These are phyloP conservation scores for Stenolophus ochropezus DNA, from an alignment of 2,888 invertebrate genomes.

Conservation along the genomic window DNA sequence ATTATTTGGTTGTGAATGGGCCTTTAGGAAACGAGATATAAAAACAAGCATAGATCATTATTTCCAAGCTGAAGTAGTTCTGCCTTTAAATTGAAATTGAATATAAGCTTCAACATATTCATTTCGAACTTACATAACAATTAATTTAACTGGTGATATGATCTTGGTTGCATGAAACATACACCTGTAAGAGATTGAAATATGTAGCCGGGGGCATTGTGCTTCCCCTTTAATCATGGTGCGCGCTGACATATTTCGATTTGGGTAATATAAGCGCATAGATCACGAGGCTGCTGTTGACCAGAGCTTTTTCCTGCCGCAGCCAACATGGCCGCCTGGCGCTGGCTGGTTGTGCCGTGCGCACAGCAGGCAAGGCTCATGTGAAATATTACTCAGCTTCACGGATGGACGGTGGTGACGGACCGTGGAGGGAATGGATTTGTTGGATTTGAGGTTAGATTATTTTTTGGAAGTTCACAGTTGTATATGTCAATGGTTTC, in stretches of 20 bases:
- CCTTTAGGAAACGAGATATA: no score
- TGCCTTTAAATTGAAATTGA: no score
- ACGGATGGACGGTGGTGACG: slow-evolving; percentile 46
- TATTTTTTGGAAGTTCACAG: background rate
- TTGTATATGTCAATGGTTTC: background rate
- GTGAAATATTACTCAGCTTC: slow-evolving; percentile 45
- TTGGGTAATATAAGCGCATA: slow-evolving; percentile 52
- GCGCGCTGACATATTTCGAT: slow-evolving; percentile 51
- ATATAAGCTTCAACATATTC: background rate
- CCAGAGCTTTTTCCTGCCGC: slow-evolving; percentile 38
- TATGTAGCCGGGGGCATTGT: slow-evolving; percentile 5
- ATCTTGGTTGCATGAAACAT: no score
- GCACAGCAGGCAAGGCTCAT: background rate
- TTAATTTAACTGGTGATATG: no score
- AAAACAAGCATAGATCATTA: no score
- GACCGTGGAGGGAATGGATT: background rate
- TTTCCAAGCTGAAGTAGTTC: no score
- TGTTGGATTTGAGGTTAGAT: background rate
- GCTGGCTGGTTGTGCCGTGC: background rate
- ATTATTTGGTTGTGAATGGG: no score
- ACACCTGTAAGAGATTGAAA: slow-evolving; percentile 33
- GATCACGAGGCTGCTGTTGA: slow-evolving; percentile 36
- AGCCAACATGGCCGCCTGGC: slow-evolving; percentile 2
- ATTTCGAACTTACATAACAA: background rate
- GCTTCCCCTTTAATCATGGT: slow-evolving; percentile 37